Evolutionary conservation across 35 echinoderm and acorn worm genomes (phyloP), one percentile per base, ranked within the genome.

Genomic region (Apostichopus parvimensis): DNA sequence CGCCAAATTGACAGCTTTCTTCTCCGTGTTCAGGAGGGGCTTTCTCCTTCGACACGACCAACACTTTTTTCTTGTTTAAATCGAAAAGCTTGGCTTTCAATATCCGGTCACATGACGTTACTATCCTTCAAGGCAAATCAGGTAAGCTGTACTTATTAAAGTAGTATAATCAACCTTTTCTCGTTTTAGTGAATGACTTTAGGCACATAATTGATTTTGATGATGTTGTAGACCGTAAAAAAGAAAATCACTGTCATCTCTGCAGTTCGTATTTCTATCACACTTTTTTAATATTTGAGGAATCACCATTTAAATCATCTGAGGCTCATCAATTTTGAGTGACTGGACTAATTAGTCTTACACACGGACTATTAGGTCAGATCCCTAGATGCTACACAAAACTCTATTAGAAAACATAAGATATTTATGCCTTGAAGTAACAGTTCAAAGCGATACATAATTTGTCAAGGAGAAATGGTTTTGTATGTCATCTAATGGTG

Each of bases 71-170:
- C 0, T 45, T 45, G 34, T 45, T 45, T 45, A 75, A 75, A 22
- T 75, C 71, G 20, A 75, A 22, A 75, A 75, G 71, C 71, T 22
- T 75, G 71, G 17, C 71, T 75, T 75, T n/a, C 14, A 22, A 75
- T 75, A 75, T 75, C 71, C 71, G 71, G 71, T 75, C 71, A 18
- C 21, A 75, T 75, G 71, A 75, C 71, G 71, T n/a, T 22, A 75
- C 21, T 75, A 8, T 61, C 58, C 58, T 8, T 61, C 58, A 8
- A 61, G 58, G 58, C 8, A 75, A 75, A 75, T 75, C 17, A 18
- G 17, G 71, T 75, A 22, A 75, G 71, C 71, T 75, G 71, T 22
- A 75, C 71, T 75, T 75, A 75, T 75, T 75, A 75, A 75, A 75
- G 71, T 6, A 22, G 20, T 75, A 18, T 68, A 68, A 18, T 68